Evolutionary conservation across 2,113 vertebrate genomes (phyloP).

Genomic region (Psilopogon haemacephalus): DNA sequence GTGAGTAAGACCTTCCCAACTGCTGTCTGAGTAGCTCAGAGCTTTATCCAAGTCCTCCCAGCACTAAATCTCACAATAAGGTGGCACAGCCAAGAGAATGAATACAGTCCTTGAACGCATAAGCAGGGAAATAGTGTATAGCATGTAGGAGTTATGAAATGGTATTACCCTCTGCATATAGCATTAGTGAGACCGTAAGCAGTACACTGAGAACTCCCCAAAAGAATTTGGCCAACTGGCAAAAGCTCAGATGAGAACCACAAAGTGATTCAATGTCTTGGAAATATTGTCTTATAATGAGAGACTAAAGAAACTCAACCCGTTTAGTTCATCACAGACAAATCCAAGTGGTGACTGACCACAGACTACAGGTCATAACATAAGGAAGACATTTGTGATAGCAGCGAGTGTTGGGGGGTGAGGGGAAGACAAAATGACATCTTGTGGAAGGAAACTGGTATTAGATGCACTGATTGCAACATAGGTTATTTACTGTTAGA

Average conservation of each 20-base stretch:
- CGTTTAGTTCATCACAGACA: background rate
- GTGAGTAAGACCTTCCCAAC: background rate
- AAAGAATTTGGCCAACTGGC: background rate
- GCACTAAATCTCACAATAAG: conserved; percentile 5
- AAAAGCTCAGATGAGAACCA: conserved; percentile 6
- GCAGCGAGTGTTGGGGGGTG: background rate
- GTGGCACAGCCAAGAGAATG: background rate
- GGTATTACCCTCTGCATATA: background rate
- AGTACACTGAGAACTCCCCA: background rate
- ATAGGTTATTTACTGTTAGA: background rate
- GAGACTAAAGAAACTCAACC: background rate
- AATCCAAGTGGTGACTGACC: conserved; percentile 45
- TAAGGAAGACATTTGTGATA: conserved; percentile 14
- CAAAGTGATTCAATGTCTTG: conserved; percentile 7
- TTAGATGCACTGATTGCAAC: background rate
- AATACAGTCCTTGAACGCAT: background rate
- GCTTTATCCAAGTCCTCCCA: background rate
- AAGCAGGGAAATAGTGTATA: background rate
- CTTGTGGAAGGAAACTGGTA: background rate
- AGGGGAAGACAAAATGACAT: background rate
- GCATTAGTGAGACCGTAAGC: conserved; percentile 6
- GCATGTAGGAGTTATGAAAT: background rate
- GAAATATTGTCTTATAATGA: background rate
- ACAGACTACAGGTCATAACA: conserved; percentile 1
- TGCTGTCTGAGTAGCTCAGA: background rate